phyloP scores from a whole-genome alignment of 2,888 invertebrate genomes.

The Anthoptus insignis region DNA sequence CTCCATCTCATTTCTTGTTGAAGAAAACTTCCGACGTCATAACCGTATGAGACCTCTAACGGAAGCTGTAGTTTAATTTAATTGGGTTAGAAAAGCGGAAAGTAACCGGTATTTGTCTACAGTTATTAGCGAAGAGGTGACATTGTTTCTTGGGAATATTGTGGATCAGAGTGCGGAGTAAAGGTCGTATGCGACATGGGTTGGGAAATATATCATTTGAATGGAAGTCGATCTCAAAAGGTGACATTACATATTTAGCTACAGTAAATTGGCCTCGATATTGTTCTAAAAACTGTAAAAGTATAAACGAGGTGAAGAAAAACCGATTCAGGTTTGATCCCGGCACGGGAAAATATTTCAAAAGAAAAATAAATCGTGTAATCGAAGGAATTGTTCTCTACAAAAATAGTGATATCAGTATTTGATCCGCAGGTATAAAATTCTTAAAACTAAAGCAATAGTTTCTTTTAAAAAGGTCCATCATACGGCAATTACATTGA shows the following conservation, averaged over 20 bases:
- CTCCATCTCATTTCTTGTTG: conserved; percentile 55
- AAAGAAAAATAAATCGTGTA: too few relatives aligned
- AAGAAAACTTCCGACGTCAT: conserved; percentile 64
- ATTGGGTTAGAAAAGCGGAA: conserved; percentile 65
- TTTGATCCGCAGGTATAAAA: too few relatives aligned
- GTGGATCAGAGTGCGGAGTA: conserved; percentile 4
- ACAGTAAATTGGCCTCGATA: too few relatives aligned
- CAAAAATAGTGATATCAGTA: too few relatives aligned
- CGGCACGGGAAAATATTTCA: too few relatives aligned
- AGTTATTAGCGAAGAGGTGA: conserved; percentile 18
- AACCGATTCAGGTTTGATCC: too few relatives aligned
- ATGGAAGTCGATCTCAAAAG: not conserved
- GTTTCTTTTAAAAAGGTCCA: too few relatives aligned
- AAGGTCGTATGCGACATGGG: conserved; percentile 10
- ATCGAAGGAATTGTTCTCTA: too few relatives aligned
- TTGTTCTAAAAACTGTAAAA: too few relatives aligned
- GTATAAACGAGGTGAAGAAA: too few relatives aligned
- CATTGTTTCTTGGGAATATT: conserved; percentile 23
- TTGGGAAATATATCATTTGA: conserved; percentile 19
- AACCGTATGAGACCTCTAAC: conserved; percentile 61
- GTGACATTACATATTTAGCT: not conserved
- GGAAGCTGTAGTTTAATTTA: conserved; percentile 63
- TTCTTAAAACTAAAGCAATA: too few relatives aligned
- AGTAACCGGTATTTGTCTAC: conserved; percentile 48
- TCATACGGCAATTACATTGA: too few relatives aligned